These are phyloP conservation scores for Otolemur crassicaudatus DNA, from an alignment of 2,797 vertebrate species.

Conservation along the genomic window DNA sequence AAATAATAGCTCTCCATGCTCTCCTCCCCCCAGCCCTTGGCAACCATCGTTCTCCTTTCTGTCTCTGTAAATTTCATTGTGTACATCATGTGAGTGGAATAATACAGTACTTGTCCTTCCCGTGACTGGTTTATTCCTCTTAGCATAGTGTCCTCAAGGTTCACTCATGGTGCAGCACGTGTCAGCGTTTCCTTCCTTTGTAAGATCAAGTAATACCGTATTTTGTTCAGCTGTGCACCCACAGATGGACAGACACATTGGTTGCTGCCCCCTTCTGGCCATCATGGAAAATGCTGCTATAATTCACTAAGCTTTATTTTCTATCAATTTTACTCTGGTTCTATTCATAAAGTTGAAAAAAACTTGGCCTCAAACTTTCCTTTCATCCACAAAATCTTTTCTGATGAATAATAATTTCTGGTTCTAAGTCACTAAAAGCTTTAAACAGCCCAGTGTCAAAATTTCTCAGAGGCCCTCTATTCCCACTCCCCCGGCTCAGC, in stretches of 20 bases:
- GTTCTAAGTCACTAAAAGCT: conserved; percentile 19
- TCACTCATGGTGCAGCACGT: background rate
- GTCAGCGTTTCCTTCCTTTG: background rate
- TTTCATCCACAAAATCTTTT: conserved; percentile 29
- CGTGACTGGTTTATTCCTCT: background rate
- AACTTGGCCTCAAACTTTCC: background rate
- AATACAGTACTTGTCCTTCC: background rate
- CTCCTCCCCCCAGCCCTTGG: background rate
- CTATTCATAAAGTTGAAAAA: background rate
- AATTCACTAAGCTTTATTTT: background rate
- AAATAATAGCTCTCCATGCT: background rate
- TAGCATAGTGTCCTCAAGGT: background rate
- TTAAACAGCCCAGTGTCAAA: background rate
- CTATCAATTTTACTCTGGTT: background rate
- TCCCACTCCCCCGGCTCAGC: background rate
- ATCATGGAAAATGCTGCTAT: background rate
- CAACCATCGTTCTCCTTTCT: background rate
- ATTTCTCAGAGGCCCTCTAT: background rate
- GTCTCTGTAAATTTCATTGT: background rate
- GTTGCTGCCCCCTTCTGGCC: background rate
- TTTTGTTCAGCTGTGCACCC: background rate
- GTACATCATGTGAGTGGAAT: background rate
- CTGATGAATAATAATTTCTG: conserved; percentile 6
- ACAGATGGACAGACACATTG: background rate
- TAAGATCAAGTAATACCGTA: background rate